These are phyloP conservation scores for Octopus bimaculoides DNA, from an alignment of 1,140 invertebrate species.

Conservation along the genomic window DNA sequence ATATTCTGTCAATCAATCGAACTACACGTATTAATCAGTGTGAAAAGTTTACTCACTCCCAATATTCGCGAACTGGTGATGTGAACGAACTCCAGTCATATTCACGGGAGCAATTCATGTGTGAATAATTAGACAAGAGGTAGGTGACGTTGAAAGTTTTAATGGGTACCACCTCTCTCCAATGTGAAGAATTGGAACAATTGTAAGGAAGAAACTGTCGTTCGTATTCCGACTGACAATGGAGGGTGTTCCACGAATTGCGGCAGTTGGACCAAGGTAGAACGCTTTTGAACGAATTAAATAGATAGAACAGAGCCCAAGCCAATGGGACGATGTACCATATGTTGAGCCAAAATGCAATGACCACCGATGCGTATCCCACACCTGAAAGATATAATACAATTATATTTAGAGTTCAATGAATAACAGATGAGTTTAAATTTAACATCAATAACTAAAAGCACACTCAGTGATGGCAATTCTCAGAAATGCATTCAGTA, in stretches of 20 bases:
- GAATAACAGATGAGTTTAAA: too few species aligned
- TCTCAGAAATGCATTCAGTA: too few species aligned
- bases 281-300: constrained; percentile 77
- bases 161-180: constrained; percentile 27
- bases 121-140: constrained; percentile 23
- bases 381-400: constrained; percentile 69
- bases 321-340: constrained; percentile 99
- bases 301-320: constrained; percentile 97
- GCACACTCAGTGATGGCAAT: too few species aligned
- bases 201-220: constrained; percentile 31
- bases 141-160: constrained; percentile 22
- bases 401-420: neutral
- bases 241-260: constrained; percentile 70
- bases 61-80: constrained; percentile 72
- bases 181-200: constrained; percentile 33
- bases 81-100: constrained; percentile 31
- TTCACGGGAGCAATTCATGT: constrained; percentile 35
- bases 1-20: too few species aligned
- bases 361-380: constrained; percentile 96
- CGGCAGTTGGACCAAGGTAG: constrained; percentile 94
- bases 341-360: constrained; percentile 98
- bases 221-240: constrained; percentile 44
- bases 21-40: too few species aligned
- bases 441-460: too few species aligned
- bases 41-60: constrained; percentile 71